These are phyloP conservation scores for Murina feae DNA, from an alignment of 2,113 vertebrate species.

Conservation along the genomic window DNA sequence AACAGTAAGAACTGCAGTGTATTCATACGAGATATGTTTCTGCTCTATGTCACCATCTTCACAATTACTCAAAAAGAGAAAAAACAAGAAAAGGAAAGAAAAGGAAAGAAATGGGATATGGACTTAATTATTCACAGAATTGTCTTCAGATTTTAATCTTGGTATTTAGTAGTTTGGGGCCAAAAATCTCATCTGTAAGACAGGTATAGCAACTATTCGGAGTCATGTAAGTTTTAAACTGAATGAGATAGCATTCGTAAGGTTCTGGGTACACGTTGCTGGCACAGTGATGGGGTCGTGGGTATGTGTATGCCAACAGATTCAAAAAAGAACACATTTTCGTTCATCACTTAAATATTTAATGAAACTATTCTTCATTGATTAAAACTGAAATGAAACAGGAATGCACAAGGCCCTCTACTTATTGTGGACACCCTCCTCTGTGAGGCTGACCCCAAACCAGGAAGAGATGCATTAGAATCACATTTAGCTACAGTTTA, in stretches of 20 bases:
- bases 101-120: background rate
- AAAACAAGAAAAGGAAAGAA: background rate
- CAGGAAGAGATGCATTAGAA: background rate
- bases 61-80: background rate
- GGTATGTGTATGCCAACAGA: background rate
- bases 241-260: background rate
- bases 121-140: background rate
- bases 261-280: background rate
- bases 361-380: background rate
- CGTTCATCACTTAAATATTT: background rate
- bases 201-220: background rate
- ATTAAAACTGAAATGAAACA: background rate
- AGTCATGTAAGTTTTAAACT: background rate
- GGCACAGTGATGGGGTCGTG: background rate
- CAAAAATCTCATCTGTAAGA: background rate
- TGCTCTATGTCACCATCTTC: background rate
- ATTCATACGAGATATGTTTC: background rate
- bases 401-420: background rate
- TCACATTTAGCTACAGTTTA: background rate
- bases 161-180: background rate
- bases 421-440: background rate
- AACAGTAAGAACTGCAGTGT: background rate
- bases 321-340: background rate
- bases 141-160: background rate
- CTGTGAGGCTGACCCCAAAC: background rate